A percentile compares a stretch with the other conserved stretches of the same genome.
phyloP scores from a whole-genome alignment of 1,140 invertebrate genomes.

The Cylas formicarius region DNA sequence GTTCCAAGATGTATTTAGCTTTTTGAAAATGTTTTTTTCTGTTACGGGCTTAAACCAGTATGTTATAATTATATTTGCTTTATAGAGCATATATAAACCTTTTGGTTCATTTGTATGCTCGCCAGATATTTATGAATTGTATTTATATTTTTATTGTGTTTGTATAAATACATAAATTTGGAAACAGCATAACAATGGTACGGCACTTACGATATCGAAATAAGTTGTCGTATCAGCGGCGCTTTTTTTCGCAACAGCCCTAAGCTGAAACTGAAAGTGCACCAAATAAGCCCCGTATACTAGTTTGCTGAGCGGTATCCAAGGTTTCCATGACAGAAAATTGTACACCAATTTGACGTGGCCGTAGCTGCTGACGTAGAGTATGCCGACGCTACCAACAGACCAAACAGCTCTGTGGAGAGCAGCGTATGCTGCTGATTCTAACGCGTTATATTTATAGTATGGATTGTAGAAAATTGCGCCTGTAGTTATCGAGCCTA shows the following conservation, averaged over 20 bases:
- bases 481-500: slow-evolving; percentile 40
- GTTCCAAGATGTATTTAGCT: no score
- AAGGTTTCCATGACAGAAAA: slow-evolving; percentile 49
- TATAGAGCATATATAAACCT: no score
- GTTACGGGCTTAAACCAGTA: no score
- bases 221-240: slow-evolving; percentile 32
- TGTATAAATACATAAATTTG: no score
- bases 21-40: no score
- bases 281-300: slow-evolving; percentile 64
- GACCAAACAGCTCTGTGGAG: slow-evolving; percentile 52
- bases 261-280: slow-evolving; percentile 46
- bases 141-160: no score
- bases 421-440: slow-evolving; percentile 50
- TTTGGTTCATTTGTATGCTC: no score
- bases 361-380: slow-evolving; percentile 41
- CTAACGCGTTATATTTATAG: slow-evolving; percentile 41
- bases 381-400: slow-evolving; percentile 43
- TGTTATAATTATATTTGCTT: no score
- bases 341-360: slow-evolving; percentile 29
- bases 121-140: no score
- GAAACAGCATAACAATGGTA: slow-evolving; percentile 24
- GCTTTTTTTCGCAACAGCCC: slow-evolving; percentile 43
- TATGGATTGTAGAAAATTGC: slow-evolving; percentile 42
- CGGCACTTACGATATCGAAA: slow-evolving; percentile 39
- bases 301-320: slow-evolving; percentile 61